A percentile compares a stretch with the other conserved stretches of the same genome.
phyloP scores from a whole-genome alignment of 2,888 invertebrate genomes.

The Lydus trimaculatus region DNA sequence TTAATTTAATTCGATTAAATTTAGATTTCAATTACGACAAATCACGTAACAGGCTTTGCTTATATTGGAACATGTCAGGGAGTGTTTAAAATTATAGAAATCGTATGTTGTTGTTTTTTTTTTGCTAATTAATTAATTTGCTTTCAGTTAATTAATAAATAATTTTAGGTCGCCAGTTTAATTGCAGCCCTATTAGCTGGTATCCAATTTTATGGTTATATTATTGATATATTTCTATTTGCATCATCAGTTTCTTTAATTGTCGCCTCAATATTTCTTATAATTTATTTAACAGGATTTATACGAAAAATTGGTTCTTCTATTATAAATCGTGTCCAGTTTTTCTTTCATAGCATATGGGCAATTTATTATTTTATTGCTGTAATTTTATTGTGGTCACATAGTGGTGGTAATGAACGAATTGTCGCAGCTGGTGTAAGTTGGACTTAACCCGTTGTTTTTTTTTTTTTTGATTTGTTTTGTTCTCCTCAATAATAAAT shows the following conservation, averaged over 20 bases:
- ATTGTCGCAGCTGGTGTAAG: conserved; percentile 23
- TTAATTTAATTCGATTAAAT: background rate
- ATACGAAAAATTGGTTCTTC: background rate
- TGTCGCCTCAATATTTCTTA: background rate
- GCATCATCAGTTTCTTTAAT: background rate
- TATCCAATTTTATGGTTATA: background rate
- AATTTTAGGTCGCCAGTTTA: background rate
- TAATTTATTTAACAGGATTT: conserved; percentile 4
- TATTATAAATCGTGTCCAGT: conserved; percentile 14
- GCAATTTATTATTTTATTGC: conserved; percentile 22
- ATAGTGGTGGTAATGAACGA: background rate
- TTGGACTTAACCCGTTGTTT: no score
- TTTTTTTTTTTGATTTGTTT: background rate
- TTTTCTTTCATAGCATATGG: conserved; percentile 14
- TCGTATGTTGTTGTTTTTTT: conserved; percentile 25
- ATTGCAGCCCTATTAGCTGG: conserved; percentile 10
- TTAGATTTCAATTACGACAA: background rate
- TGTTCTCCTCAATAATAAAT: background rate
- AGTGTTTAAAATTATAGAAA: conserved; percentile 35
- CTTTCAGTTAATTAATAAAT: no score
- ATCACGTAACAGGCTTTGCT: conserved; percentile 31
- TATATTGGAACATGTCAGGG: conserved; percentile 39
- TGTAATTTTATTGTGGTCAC: conserved; percentile 12
- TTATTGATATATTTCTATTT: background rate
- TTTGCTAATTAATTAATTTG: background rate